These are phyloP conservation scores for Rana temporaria DNA, from an alignment of 2,113 vertebrate species.

Conservation along the genomic window DNA sequence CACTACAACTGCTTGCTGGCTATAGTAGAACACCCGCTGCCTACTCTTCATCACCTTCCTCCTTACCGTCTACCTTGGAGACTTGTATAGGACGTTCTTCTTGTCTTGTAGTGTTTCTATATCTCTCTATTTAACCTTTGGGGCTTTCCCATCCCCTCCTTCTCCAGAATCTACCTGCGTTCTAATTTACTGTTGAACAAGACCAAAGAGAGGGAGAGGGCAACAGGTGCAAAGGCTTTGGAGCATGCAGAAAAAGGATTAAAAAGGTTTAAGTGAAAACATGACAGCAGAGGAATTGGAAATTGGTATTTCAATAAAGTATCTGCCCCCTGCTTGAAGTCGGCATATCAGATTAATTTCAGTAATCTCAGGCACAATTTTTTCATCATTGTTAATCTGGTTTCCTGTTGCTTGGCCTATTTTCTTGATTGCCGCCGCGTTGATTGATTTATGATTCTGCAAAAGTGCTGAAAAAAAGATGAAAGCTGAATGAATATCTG, in stretches of 20 bases:
- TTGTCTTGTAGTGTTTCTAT: no score
- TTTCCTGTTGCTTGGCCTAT: slow-evolving; percentile 44
- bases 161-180: neutral
- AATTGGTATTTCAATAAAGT: slow-evolving; percentile 45
- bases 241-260: slow-evolving; percentile 42
- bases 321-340: slow-evolving; percentile 43
- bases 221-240: no score
- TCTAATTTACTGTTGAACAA: neutral
- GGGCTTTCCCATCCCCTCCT: neutral
- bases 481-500: slow-evolving; percentile 25
- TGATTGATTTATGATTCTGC: slow-evolving; percentile 37
- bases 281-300: slow-evolving; percentile 55
- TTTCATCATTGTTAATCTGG: slow-evolving; percentile 26
- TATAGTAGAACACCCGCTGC: no score
- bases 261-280: slow-evolving; percentile 54
- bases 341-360: slow-evolving; percentile 55
- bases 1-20: no score
- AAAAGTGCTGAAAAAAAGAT: slow-evolving; percentile 12
- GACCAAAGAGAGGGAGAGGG: neutral
- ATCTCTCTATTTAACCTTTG: neutral
- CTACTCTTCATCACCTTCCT: no score
- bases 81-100: no score
- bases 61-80: no score
- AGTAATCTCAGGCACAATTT: slow-evolving; percentile 56
- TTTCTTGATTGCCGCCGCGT: slow-evolving; percentile 14